Evolutionary conservation across 2,888 invertebrate genomes (phyloP), one percentile per base, ranked within the genome.

Genomic region (Drosophila tripunctata): DNA sequence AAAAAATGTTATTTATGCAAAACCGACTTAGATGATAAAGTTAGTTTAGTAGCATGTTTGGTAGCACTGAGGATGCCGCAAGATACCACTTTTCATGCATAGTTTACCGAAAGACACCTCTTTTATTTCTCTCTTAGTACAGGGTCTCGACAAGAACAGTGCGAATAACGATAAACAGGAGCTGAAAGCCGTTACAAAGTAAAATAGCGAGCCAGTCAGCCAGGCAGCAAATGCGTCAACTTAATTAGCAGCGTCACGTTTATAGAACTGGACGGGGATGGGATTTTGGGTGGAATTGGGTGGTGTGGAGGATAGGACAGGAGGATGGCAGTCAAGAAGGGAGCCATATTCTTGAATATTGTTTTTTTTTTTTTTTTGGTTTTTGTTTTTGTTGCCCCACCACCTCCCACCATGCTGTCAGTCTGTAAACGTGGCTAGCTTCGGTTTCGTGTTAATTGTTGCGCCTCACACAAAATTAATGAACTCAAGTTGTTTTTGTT

Each of bases 231-330:
- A 77, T 85, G 86, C 83, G 83, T 84, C 83, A 84, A 87, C 88
- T 84, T 84, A 84, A 84, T 84, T 84, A 84, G 84, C 83, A 75
- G 79, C 84, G 88, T 87, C 84, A 87, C 84, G 86, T 84, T 79
- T 78, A 62, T 30, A 43, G 55, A 22, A 24, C n/a, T 15, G 43
- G 51, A 5, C 22, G 22, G 50, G 22, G 47, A n/a, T n/a, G n/a
- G n/a, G n/a, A n/a, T n/a, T n/a, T 21, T 12, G 17, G 15, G 15
- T 0, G 12, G 15, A 14, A n/a, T n/a, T n/a, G 30, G 12, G n/a
- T 12, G 17, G 17, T 5, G 21, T 17, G 17, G 19, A 30, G 44
- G 24, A 19, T 10, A 48, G 6, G 12, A n/a, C n/a, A n/a, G n/a
- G n/a, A n/a, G n/a, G 27, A n/a, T 35, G n/a, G n/a, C 43, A 31